These are phyloP conservation scores for Ophthalmolycus amberensis DNA, from an alignment of 2,113 vertebrate genomes.

Conservation along the genomic window DNA sequence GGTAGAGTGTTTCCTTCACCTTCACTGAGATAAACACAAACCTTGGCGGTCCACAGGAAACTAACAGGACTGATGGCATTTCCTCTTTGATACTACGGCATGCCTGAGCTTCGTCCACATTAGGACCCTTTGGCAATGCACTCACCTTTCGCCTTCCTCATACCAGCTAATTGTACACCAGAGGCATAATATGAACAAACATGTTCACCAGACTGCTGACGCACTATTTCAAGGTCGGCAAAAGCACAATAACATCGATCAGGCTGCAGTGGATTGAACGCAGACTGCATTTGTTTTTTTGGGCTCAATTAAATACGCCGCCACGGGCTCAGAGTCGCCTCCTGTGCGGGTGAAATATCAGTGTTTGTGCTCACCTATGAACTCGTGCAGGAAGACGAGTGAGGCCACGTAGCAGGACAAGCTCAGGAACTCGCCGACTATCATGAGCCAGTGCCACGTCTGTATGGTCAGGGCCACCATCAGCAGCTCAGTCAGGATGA, in stretches of 20 bases:
- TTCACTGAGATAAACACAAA: slow-evolving; percentile 70
- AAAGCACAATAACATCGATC: slow-evolving; percentile 32
- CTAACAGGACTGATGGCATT: slow-evolving; percentile 71
- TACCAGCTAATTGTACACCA: slow-evolving; percentile 48
- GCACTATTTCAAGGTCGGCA: slow-evolving; percentile 60
- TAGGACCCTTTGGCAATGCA: slow-evolving; percentile 40
- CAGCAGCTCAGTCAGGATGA: slow-evolving; percentile 96
- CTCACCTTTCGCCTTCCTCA: slow-evolving; percentile 69
- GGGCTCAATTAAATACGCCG: background rate
- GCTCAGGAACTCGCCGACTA: slow-evolving; percentile 95
- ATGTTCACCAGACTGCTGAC: slow-evolving; percentile 50
- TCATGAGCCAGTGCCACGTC: slow-evolving; percentile 99
- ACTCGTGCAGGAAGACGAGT: slow-evolving; percentile 95
- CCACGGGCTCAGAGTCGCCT: background rate
- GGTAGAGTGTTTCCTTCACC: slow-evolving; percentile 1
- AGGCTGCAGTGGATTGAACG: slow-evolving; percentile 9
- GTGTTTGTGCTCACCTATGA: slow-evolving; percentile 88
- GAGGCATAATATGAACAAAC: slow-evolving; percentile 41
- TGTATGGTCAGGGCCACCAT: slow-evolving; percentile 98
- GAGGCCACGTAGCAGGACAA: slow-evolving; percentile 96
- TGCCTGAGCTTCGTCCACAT: background rate
- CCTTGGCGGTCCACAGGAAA: slow-evolving; percentile 70
- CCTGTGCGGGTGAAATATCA: background rate
- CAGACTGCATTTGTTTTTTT: slow-evolving; percentile 31
- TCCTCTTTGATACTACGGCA: slow-evolving; percentile 63